Evolutionary conservation across 30 jellyfish, hydroid and myxozoan genomes (phyloP).

Genomic region (Pelagia noctiluca): DNA sequence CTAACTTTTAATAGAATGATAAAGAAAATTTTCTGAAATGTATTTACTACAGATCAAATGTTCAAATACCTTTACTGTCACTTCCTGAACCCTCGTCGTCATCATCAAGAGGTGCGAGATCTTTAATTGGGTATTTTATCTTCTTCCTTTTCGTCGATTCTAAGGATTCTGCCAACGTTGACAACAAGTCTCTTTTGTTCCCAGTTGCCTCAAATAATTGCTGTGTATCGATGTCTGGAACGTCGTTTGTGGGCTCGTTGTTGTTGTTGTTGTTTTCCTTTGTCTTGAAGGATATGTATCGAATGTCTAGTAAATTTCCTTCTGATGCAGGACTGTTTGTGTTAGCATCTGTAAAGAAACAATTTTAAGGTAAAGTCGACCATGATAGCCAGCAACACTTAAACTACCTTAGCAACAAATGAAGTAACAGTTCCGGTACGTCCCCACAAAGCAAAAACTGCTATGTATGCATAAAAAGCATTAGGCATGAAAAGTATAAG

Average conservation of each 20-base stretch:
- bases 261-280: background rate
- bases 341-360: no score
- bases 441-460: no score
- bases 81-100: slow-evolving; percentile 65
- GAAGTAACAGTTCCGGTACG: no score
- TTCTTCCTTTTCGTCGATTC: slow-evolving; percentile 13
- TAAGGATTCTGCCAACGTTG: no score
- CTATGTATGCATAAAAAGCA: no score
- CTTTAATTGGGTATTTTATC: slow-evolving; percentile 57
- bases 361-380: no score
- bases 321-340: background rate
- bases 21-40: background rate
- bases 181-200: background rate
- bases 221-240: no score
- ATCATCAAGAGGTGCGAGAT: slow-evolving; percentile 59
- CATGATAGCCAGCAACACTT: no score
- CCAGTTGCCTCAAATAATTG: background rate
- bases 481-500: no score
- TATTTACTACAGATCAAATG: background rate
- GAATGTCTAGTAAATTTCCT: slow-evolving; percentile 1
- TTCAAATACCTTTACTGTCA: slow-evolving; percentile 14
- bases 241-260: no score
- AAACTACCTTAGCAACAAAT: no score
- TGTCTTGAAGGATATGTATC: background rate
- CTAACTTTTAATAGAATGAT: background rate